A percentile compares a stretch with the other conserved stretches of the same genome.
Conservation (phyloP, 37 sponge, comb jelly and placozoan species). For the Ianthella basta region DNA sequence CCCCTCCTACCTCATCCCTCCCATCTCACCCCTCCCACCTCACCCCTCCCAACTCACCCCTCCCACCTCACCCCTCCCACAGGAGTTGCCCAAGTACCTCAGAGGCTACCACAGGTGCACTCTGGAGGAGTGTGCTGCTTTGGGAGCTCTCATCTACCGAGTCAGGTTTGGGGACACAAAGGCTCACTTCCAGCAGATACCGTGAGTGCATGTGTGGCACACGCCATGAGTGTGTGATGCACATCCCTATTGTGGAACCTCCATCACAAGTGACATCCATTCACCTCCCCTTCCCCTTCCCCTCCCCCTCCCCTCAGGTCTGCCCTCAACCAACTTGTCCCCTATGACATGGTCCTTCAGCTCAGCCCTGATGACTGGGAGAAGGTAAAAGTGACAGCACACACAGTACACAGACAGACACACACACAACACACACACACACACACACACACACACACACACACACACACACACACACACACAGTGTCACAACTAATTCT, state of each 20-base stretch:
- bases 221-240: background rate
- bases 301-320: conserved; percentile 41
- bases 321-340: conserved; percentile 75
- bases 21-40: background rate
- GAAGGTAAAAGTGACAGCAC: conserved; percentile 35
- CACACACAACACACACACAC: too few species aligned
- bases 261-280: background rate
- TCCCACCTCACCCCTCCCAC: background rate
- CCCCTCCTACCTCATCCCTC: background rate
- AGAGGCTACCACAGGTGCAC: conserved; percentile 95
- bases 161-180: conserved; percentile 85
- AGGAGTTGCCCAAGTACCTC: conserved; percentile 95
- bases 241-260: background rate
- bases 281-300: background rate
- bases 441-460: too few species aligned
- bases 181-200: conserved; percentile 58
- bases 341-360: conserved; percentile 62
- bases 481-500: too few species aligned
- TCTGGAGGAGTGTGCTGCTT: conserved; percentile 73
- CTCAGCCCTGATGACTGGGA: conserved; percentile 93
- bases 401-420: too few species aligned
- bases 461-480: too few species aligned
- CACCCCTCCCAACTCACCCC: background rate
- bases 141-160: conserved; percentile 84
- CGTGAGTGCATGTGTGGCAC: conserved; percentile 50